Conservation (phyloP, 1,140 invertebrate genomes). For the Temnothorax curvispinosus region DNA sequence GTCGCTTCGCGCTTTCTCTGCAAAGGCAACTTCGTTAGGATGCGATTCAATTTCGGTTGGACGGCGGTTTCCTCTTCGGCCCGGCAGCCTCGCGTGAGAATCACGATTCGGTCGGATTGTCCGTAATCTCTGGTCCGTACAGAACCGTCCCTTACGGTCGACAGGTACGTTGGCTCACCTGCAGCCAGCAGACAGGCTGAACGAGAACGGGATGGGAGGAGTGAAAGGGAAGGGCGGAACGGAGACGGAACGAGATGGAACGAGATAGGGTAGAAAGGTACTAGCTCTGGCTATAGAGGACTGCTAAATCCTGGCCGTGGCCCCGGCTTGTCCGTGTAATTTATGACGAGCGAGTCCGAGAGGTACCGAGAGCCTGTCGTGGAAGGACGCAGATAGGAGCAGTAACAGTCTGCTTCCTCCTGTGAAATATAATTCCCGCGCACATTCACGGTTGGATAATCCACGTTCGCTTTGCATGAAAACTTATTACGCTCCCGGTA, state of each 20-base stretch:
- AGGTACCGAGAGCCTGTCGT: conserved; percentile 20
- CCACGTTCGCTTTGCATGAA: conserved; percentile 85
- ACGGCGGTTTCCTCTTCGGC: conserved; percentile 37
- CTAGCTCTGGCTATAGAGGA: conserved; percentile 64
- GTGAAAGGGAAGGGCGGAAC: conserved; percentile 26
- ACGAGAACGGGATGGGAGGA: conserved; percentile 42
- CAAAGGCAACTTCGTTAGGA: conserved; percentile 57
- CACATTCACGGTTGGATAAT: conserved; percentile 86
- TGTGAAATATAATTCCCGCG: conserved; percentile 85
- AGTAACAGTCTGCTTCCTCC: conserved; percentile 85
- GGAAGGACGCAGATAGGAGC: conserved; percentile 76
- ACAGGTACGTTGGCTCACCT: conserved; percentile 66
- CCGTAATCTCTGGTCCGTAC: conserved; percentile 64
- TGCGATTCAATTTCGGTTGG: conserved; percentile 60
- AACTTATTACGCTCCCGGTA: conserved; percentile 84
- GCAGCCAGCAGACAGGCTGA: conserved; percentile 47
- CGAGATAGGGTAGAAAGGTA: conserved; percentile 70
- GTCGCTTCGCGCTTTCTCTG: conserved; percentile 45
- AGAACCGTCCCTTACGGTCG: conserved; percentile 62
- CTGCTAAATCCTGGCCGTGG: conserved; percentile 75
- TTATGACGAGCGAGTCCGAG: conserved; percentile 81
- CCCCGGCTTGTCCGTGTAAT: conserved; percentile 77
- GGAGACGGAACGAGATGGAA: conserved; percentile 54
- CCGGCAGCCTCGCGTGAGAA: conserved; percentile 33
- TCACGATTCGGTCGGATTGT: conserved; percentile 59